Percentiles rank a stretch among this genome's conserved stretches.
Conservation (phyloP, 2,888 invertebrate species). For the Saturnia japonica region DNA sequence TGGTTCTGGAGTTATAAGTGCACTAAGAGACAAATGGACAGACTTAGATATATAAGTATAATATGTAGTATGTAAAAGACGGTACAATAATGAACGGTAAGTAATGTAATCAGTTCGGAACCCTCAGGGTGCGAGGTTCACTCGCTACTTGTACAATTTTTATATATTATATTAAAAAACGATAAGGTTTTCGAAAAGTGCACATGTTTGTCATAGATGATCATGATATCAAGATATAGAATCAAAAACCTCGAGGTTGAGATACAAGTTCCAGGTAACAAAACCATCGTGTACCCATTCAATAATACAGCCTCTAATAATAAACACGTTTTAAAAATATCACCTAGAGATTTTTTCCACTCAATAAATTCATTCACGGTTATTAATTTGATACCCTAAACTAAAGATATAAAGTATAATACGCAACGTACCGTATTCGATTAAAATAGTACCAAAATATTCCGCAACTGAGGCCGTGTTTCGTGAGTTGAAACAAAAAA, state of each 20-base stretch:
- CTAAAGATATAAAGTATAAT: conserved; percentile 9
- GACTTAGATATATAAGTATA: too few species aligned
- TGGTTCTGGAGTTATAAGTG: too few species aligned
- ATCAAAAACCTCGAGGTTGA: background rate
- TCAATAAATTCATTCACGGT: conserved; percentile 2
- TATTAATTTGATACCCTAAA: conserved; percentile 5
- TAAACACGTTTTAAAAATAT: background rate
- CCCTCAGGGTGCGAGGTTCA: too few species aligned
- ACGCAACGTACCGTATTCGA: conserved; percentile 12
- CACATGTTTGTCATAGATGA: too few species aligned
- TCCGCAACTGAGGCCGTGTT: conserved; percentile 21
- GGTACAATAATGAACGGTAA: too few species aligned
- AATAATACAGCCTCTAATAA: background rate
- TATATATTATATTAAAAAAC: background rate
- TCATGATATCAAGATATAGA: background rate
- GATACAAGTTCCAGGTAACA: background rate
- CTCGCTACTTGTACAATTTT: too few species aligned
- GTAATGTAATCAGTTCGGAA: too few species aligned
- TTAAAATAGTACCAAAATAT: conserved; percentile 17
- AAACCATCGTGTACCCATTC: background rate
- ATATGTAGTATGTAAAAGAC: too few species aligned
- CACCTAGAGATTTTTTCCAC: background rate
- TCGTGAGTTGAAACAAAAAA: conserved; percentile 21
- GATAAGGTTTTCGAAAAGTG: background rate
- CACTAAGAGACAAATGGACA: too few species aligned